Evolutionary conservation across 2,888 invertebrate species (phyloP), one percentile per base, ranked within the genome.

Genomic region (Dicyrtomina minuta): DNA sequence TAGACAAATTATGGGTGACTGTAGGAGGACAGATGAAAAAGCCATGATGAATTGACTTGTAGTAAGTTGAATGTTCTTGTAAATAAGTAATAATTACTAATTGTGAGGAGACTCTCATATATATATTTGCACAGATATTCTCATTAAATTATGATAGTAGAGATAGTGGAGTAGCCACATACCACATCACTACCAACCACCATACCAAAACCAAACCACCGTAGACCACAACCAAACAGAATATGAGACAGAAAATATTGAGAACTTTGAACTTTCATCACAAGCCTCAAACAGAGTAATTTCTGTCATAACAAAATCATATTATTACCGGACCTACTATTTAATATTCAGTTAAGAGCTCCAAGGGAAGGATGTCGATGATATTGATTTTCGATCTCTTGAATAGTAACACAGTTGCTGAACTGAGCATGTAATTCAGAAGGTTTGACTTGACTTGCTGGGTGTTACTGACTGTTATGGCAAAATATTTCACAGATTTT

Each of bases 181-280:
- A n/a, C n/a, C n/a, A n/a, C n/a, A n/a, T n/a, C n/a, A n/a, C n/a
- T n/a, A n/a, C n/a, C n/a, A n/a, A n/a, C n/a, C n/a, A n/a, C n/a
- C n/a, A n/a, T n/a, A n/a, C n/a, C n/a, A n/a, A n/a, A n/a, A n/a
- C n/a, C n/a, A n/a, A n/a, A n/a, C n/a, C n/a, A n/a, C n/a, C n/a
- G n/a, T n/a, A n/a, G n/a, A n/a, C n/a, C n/a, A n/a, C n/a, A n/a
- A n/a, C n/a, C n/a, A n/a, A n/a, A n/a, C n/a, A n/a, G n/a, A n/a
- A n/a, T n/a, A n/a, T n/a, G n/a, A n/a, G n/a, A n/a, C n/a, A n/a
- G n/a, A 56, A 56, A 8, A 24, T 26, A 27, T 56, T 56, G 27
- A 8, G 10, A 56, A 56, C 56, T 56, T 56, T 56, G 56, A 56
- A 56, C 56, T 56, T 56, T 56, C 56, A n/a, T n/a, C n/a, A n/a